Base-by-base conservation (phyloP, 2,888 invertebrate species). In the Dascillus cervinus region DNA sequence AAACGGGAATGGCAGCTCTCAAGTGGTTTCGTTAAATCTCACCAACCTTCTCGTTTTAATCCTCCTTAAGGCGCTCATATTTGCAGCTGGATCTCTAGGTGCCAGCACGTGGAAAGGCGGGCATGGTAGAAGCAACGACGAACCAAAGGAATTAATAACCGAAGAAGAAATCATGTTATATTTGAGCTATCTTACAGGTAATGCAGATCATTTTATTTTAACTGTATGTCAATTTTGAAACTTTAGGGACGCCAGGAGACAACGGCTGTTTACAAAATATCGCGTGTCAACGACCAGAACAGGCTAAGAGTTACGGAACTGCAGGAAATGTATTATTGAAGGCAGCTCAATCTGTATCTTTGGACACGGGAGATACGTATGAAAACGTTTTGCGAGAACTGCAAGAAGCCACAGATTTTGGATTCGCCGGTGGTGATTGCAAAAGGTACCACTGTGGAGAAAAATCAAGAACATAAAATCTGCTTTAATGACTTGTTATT, bases 31-130 rank as follows among this genome's bases (percentile, higher is more conserved):
- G 50, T 64, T 89, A 29, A 89, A 89, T 65, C 63, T 89, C 34
- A 86, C 87, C 1, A 89, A 88, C 60, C 64, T 89, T 40, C 68
- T 89, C 25, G 79, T 89, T 37, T 69, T 89, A 32, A 70, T 89
- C 27, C 73, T 90, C 14, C 66, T 90, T 37, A 89, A 89, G 64
- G 84, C 84, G 1, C 65, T 89, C 4, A 82, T 89, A 39, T 77
- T 87, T 49, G 84, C 86, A 0, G 86, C 86, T 6, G 85, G 86
- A 0, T 77, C 85, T 50, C 69, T 83, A 49, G 85, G 83, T 3
- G 77, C 77, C 1, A 79, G 80, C 1, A 75, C 75, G n/a, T 79
- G 76, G 75, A 76, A 67, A 37, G 59, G 50, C 14, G 52, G 53
- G 11, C 70, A 74, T 40, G 77, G 71, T 1, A 71, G 76, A 39